Conservation (phyloP, 2,888 invertebrate species). For the Leistus spinibarbis region DNA sequence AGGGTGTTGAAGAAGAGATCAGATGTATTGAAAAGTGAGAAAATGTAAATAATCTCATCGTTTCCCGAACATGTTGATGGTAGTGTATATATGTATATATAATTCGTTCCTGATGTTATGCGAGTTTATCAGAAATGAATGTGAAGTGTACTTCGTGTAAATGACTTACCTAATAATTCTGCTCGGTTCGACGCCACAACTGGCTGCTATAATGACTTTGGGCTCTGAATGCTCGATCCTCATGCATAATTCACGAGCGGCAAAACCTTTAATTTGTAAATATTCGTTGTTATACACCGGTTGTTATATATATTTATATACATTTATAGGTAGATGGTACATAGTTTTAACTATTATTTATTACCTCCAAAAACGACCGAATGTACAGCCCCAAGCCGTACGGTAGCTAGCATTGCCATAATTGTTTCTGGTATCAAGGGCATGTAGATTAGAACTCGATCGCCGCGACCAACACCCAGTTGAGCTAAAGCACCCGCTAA, state of each 20-base stretch:
- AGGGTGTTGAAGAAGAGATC: no score
- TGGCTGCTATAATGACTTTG: constrained; percentile 86
- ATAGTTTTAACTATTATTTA: constrained; percentile 27
- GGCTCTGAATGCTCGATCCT: constrained; percentile 90
- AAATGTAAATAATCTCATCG: no score
- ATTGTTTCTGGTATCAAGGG: constrained; percentile 91
- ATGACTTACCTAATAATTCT: constrained; percentile 71
- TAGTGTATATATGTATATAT: no score
- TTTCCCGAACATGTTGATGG: no score
- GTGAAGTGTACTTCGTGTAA: not conserved
- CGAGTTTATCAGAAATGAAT: no score
- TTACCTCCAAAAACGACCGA: constrained; percentile 92
- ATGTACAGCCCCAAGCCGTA: constrained; percentile 88
- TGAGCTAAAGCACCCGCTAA: constrained; percentile 80
- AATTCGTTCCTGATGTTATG: no score
- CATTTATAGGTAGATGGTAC: not conserved
- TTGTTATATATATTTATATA: not conserved
- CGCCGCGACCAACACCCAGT: constrained; percentile 81
- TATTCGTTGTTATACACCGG: not conserved
- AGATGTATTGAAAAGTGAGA: no score
- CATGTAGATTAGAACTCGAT: constrained; percentile 92
- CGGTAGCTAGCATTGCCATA: constrained; percentile 86
- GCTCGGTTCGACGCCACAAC: constrained; percentile 88
- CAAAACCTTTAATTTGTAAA: constrained; percentile 73
- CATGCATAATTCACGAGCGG: constrained; percentile 83